Evolutionary conservation across 2,113 vertebrate genomes (phyloP), one percentile per base, ranked within the genome.

Genomic region (Myotis lucifugus): DNA sequence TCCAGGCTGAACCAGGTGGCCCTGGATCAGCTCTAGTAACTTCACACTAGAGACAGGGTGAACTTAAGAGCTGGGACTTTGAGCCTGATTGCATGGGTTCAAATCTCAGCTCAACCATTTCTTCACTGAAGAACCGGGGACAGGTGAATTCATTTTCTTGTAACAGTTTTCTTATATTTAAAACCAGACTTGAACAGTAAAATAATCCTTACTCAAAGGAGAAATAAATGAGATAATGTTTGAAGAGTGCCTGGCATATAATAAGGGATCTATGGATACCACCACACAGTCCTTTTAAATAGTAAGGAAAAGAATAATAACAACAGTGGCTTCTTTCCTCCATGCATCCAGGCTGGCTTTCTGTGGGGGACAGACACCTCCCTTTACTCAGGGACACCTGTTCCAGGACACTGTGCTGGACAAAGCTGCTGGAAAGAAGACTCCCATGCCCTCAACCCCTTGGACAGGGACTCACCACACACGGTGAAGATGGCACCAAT

Each of bases 91-190:
- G 1, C 34, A 52, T 6, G 40, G 48, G 48, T 52, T 73, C 69
- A 90, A 72, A 94, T 29, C 64, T 66, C 74, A 92, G 37, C 72
- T 83, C 46, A 72, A 56, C 25, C 17, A 91, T 82, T 74, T 89
- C 67, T 83, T 93, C 46, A 52, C 37, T 66, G 72, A 89, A 87
- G 50, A 52, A 81, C 67, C 8, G 82, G 18, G 1, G 32, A 82
- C 8, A 81, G 64, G 14, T 34, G 87, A 40, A 81, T 70, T 64
- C n/a, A 19, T 78, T 67, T 56, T 85, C 32, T 66, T 59, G 25
- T 59, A 81, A 92, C 40, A 81, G 32, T 76, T 84, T 42, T 25
- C 27, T 92, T 85, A 70, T n/a, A 29, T 74, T 18, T 74, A 85
- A 50, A 54, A 69, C 5, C 84, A 40, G 10, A 64, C 54, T 76